phyloP scores from a whole-genome alignment of 2,113 vertebrate genomes.

The Poeciliopsis turrubarensis region DNA sequence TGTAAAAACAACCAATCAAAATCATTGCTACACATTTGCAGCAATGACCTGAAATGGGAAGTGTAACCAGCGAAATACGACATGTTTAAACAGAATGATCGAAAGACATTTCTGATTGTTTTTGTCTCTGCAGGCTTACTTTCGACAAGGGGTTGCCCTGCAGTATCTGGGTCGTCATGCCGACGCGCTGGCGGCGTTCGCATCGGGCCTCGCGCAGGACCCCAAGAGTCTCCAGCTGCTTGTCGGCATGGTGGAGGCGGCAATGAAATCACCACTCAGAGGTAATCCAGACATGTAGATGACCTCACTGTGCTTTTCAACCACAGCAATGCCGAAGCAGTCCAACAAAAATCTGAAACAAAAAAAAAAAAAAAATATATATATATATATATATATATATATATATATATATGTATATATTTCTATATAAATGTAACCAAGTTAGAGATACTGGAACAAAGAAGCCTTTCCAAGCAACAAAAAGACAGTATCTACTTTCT shows the following conservation, averaged over 20 bases:
- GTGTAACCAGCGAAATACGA: too few relatives aligned
- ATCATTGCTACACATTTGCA: too few relatives aligned
- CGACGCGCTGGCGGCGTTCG: conserved; percentile 94
- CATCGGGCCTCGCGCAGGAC: conserved; percentile 94
- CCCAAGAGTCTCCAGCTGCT: conserved; percentile 97
- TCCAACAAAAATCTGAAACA: not conserved
- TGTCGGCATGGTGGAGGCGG: conserved; percentile 97
- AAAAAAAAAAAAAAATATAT: not conserved
- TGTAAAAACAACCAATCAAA: too few relatives aligned
- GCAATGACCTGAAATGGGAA: too few relatives aligned
- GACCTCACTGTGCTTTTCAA: not conserved
- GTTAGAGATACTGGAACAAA: not conserved
- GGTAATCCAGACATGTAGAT: conserved; percentile 71
- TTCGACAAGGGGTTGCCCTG: conserved; percentile 98
- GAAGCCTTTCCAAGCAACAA: too few relatives aligned
- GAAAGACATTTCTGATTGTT: not conserved
- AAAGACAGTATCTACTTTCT: not conserved
- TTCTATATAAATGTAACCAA: not conserved
- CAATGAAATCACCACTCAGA: conserved; percentile 97
- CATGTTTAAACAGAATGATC: too few relatives aligned
- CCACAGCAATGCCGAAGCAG: not conserved
- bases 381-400: too few relatives aligned
- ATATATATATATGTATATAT: too few relatives aligned
- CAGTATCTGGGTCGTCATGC: conserved; percentile 98
- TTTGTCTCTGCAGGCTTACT: conserved; percentile 88